Evolutionary conservation across 2,888 invertebrate genomes (phyloP).

Genomic region (Pogonocherus hispidulus): DNA sequence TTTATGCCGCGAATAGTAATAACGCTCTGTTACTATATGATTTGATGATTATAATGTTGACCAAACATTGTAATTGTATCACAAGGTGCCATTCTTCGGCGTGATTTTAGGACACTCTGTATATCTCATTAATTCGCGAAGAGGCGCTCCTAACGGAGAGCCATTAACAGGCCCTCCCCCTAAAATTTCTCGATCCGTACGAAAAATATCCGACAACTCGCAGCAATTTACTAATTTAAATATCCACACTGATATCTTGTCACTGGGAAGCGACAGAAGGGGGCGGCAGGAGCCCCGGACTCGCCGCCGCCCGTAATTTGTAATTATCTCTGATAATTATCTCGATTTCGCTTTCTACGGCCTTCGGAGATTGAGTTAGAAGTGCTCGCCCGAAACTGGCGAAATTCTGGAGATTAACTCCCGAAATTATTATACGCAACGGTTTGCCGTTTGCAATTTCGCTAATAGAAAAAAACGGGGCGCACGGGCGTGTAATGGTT

Average conservation of each 20-base stretch:
- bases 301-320: constrained; percentile 55
- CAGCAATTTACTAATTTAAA: background rate
- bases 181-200: no score
- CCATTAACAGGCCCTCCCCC: no score
- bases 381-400: constrained; percentile 43
- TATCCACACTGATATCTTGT: constrained; percentile 18
- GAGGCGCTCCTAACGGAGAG: no score
- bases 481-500: background rate
- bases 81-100: no score
- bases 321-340: constrained; percentile 60
- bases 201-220: background rate
- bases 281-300: constrained; percentile 42
- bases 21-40: no score
- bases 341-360: constrained; percentile 59
- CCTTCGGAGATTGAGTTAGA: constrained; percentile 57
- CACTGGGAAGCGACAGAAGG: constrained; percentile 16
- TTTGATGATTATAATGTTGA: no score
- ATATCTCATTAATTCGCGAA: no score
- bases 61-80: no score
- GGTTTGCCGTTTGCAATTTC: constrained; percentile 11
- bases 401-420: constrained; percentile 48
- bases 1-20: no score
- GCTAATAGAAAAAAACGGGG: background rate
- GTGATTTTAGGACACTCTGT: no score
- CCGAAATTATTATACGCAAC: constrained; percentile 31